A percentile compares a stretch with the other conserved stretches of the same genome.
phyloP scores from a whole-genome alignment of 1,140 invertebrate species.

The Drosophila littoralis region DNA sequence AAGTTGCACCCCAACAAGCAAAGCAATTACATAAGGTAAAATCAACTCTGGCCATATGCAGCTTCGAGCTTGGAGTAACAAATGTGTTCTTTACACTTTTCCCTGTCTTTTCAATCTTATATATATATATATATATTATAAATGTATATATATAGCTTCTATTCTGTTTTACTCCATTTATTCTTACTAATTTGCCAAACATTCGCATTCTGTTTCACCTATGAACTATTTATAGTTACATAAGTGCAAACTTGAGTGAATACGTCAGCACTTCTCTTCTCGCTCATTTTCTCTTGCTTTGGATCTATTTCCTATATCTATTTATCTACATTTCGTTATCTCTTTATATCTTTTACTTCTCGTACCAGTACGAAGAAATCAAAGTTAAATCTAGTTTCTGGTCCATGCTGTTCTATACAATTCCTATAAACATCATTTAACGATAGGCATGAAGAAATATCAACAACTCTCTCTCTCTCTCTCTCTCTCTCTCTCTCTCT shows the following conservation, averaged over 20 bases:
- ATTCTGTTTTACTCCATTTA: background rate
- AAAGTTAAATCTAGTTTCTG: no score
- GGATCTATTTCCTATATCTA: background rate
- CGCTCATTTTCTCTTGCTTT: background rate
- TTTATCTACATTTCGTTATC: background rate
- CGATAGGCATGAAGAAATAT: no score
- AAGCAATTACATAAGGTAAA: conserved; percentile 84
- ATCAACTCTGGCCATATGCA: background rate
- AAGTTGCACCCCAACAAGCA: conserved; percentile 84
- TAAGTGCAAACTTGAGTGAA: no score
- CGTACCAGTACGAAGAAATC: no score
- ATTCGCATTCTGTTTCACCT: background rate
- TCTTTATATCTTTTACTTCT: background rate
- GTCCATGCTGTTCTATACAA: no score
- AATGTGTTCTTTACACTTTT: background rate
- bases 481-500: background rate
- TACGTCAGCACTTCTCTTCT: no score
- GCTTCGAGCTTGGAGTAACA: background rate
- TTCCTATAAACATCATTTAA: no score
- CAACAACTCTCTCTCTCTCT: no score
- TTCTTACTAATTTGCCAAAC: background rate
- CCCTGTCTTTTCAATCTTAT: background rate
- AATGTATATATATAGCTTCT: background rate
- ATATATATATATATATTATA: background rate
- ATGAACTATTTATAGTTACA: no score